Base-by-base conservation (phyloP, 2,888 invertebrate genomes). In the Chymomyza amoena region DNA sequence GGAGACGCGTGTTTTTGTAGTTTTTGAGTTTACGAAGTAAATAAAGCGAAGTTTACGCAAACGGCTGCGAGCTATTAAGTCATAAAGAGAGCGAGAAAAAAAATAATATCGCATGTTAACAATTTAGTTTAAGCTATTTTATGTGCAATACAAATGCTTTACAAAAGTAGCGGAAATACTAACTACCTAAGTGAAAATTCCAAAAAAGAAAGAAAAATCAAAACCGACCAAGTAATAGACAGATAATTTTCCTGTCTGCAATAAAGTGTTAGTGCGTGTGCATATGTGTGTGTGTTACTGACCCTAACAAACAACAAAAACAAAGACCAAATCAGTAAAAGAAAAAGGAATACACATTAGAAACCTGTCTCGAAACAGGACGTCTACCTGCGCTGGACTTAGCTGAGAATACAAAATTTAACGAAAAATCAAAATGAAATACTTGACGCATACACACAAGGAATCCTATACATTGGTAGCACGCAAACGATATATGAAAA, bases 401-500 rank as follows among this genome's bases (percentile, higher is more conserved):
- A 13, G 15, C 60, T 60, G 66, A 61, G 60, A 66, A 69, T 69
- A 63, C 69, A 75, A 70, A 70, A 63, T 16, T 20, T 36, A 28
- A 65, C 4, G 45, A 66, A 50, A 57, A 52, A 57, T 61, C 75
- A 79, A 75, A 72, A 91, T 92, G 92, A 92, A 92, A 86, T 92
- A 92, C 83, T 77, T 91, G 57, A 75, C 86, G 64, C 78, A 83
- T 69, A 77, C 86, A 80, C 91, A 91, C 69, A 90, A 91, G 82
- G 92, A 92, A 78, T 91, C 92, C 70, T 92, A 92, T 79, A 90
- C 91, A 72, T 75, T 92, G 74, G 91, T 92, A 61, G 91, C 91
- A 64, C 91, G 92, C 75, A 92, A 91, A 79, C 89, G 91, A 73
- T 91, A 91, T 79, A 90, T 91, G 89, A 92, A 91, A 77, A 91